These are phyloP conservation scores for Mactra quadrangularis DNA, from an alignment of 1,140 invertebrate genomes.

Conservation along the genomic window DNA sequence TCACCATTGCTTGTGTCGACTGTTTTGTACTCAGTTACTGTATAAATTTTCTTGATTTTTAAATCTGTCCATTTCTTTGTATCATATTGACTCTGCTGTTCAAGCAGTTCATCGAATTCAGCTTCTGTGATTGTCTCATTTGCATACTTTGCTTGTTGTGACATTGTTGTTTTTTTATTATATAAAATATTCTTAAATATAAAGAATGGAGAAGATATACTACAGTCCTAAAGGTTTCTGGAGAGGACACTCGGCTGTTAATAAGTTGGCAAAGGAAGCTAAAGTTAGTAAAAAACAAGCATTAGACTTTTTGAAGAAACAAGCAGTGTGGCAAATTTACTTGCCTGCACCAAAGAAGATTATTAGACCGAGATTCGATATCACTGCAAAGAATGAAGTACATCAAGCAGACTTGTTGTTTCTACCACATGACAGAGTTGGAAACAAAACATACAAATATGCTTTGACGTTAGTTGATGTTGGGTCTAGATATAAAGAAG, in stretches of 20 bases:
- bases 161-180: not conserved
- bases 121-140: not conserved
- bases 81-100: not conserved
- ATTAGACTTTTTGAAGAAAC: constrained; percentile 52
- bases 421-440: constrained; percentile 61
- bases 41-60: too few relatives aligned
- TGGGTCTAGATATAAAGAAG: constrained; percentile 61
- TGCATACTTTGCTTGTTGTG: not conserved
- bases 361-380: constrained; percentile 45
- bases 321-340: constrained; percentile 65
- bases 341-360: constrained; percentile 49
- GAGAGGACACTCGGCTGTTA: constrained; percentile 14
- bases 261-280: constrained; percentile 52
- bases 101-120: constrained; percentile 9
- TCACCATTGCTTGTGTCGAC: too few relatives aligned
- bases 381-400: constrained; percentile 43
- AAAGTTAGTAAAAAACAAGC: constrained; percentile 17
- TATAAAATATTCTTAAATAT: too few relatives aligned
- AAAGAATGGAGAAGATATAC: constrained; percentile 18
- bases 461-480: constrained; percentile 61
- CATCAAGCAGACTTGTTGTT: constrained; percentile 65
- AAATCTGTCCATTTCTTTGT: not conserved
- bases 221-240: constrained; percentile 37
- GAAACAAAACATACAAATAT: constrained; percentile 58
- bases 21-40: too few relatives aligned